A percentile compares a stretch with the other conserved stretches of the same genome.
phyloP scores from a whole-genome alignment of 2,113 vertebrate species.

The Pelmatolapia mariae region DNA sequence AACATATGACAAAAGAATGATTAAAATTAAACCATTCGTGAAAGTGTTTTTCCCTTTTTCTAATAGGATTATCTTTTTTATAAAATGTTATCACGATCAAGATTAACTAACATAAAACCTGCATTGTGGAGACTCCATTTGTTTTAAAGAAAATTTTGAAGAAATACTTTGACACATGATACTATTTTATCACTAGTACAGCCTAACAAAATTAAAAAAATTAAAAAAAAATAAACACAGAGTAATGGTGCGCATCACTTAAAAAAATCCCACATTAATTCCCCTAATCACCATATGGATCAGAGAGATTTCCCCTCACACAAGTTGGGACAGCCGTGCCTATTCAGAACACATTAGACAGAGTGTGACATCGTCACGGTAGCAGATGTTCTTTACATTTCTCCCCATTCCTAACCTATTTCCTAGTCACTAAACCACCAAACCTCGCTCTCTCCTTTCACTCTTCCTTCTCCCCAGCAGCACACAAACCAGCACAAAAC shows the following conservation, averaged over 20 bases:
- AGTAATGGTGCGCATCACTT: neutral
- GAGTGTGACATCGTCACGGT: conserved; percentile 67
- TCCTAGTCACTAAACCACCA: conserved; percentile 62
- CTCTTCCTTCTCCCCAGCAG: conserved; percentile 45
- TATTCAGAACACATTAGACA: conserved; percentile 67
- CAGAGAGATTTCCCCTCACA: conserved; percentile 48
- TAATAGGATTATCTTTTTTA: neutral
- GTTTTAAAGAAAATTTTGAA: neutral
- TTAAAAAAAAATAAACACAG: neutral
- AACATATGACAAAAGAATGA: neutral
- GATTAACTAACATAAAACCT: neutral
- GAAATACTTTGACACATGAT: neutral
- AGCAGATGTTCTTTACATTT: conserved; percentile 71
- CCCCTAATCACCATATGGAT: conserved; percentile 63
- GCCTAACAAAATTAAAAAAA: neutral
- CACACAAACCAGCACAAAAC: conserved; percentile 63
- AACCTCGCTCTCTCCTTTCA: conserved; percentile 52
- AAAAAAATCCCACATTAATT: conserved; percentile 47
- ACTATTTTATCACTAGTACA: neutral
- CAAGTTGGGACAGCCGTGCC: conserved; percentile 57
- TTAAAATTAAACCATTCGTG: neutral
- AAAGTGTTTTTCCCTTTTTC: neutral
- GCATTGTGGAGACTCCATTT: neutral
- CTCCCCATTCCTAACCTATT: conserved; percentile 66
- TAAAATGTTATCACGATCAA: neutral